Evolutionary conservation across 2,888 invertebrate genomes (phyloP).

Genomic region (Argyra leucocephala): DNA sequence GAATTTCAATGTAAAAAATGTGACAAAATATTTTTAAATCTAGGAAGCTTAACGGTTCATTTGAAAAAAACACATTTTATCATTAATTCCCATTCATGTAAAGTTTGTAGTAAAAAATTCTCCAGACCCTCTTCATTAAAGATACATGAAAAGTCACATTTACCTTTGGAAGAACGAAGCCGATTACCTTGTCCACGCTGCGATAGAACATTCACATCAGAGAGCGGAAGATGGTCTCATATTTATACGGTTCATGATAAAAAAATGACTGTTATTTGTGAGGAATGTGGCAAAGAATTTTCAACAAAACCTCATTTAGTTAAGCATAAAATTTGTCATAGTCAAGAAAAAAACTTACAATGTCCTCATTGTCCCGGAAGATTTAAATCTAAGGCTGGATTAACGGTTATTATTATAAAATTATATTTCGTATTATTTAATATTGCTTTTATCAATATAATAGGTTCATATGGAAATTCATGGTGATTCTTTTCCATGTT

Average conservation of each 20-base stretch:
- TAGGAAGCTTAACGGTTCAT: neutral
- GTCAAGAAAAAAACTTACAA: neutral
- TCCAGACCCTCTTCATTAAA: conserved; percentile 11
- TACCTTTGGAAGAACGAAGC: conserved; percentile 23
- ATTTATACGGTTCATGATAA: neutral
- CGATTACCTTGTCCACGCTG: neutral
- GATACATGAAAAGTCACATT: conserved; percentile 25
- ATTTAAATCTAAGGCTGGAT: neutral
- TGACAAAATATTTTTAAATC: neutral
- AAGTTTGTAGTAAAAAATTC: neutral
- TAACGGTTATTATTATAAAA: neutral
- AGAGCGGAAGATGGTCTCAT: neutral
- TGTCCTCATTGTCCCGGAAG: conserved; percentile 2
- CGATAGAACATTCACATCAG: neutral
- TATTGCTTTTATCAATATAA: neutral
- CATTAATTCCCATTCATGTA: neutral
- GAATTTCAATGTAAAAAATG: neutral
- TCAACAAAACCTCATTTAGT: neutral
- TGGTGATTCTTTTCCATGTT: conserved; percentile 41
- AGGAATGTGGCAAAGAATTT: conserved; percentile 9
- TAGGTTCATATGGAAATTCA: conserved; percentile 44
- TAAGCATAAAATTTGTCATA: neutral
- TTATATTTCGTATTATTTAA: neutral
- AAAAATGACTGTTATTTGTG: neutral
- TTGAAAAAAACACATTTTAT: neutral